Conservation (phyloP, 2,113 vertebrate genomes). For the Charina bottae region DNA sequence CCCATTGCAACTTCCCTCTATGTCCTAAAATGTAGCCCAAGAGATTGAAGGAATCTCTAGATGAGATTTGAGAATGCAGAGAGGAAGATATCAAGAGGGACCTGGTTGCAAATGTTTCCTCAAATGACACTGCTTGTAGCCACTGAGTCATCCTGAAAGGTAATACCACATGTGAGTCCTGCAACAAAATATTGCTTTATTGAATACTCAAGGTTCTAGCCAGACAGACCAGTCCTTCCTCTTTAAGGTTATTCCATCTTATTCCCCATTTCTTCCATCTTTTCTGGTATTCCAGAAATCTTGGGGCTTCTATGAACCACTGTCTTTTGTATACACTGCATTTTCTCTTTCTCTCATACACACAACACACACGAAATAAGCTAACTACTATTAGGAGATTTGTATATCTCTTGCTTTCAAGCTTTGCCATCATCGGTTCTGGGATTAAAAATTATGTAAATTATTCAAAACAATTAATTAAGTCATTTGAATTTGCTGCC, state of each 20-base stretch:
- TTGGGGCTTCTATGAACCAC: background rate
- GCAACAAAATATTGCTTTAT: background rate
- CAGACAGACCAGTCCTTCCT: background rate
- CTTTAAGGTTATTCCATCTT: background rate
- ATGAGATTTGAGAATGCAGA: background rate
- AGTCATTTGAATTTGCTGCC: constrained; percentile 38
- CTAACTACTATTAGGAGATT: background rate
- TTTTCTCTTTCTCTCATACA: background rate
- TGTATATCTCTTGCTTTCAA: background rate
- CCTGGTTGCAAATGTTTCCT: background rate
- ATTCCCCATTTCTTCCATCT: background rate
- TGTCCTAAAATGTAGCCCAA: background rate
- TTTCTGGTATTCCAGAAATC: background rate
- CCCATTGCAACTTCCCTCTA: background rate
- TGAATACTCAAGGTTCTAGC: background rate
- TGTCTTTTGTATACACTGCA: background rate
- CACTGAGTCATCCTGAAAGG: background rate
- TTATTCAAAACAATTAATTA: constrained; percentile 13
- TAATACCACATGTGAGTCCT: background rate
- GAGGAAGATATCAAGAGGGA: background rate
- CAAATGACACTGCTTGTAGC: background rate
- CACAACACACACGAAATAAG: background rate
- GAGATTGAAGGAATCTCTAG: background rate
- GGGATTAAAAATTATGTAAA: constrained; percentile 19
- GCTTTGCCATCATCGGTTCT: background rate